Conservation (phyloP, 2,797 vertebrate species). For the Yasuhikotakia modesta region DNA sequence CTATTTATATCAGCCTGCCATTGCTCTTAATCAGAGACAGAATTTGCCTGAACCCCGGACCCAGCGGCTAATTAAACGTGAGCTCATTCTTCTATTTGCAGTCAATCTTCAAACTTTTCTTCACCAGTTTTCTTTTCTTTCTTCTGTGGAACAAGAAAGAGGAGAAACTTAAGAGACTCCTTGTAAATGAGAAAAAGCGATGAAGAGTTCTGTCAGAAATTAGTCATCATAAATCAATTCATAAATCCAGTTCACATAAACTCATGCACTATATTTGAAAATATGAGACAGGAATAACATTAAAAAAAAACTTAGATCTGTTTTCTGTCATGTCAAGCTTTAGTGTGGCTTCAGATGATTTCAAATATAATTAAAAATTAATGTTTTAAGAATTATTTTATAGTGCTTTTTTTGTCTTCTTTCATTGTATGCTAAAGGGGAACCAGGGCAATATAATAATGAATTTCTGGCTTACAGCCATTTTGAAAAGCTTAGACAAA, state of each 20-base stretch:
- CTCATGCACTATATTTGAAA: no score
- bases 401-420: background rate
- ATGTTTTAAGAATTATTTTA: background rate
- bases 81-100: slow-evolving; percentile 1
- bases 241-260: no score
- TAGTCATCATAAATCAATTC: no score
- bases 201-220: no score
- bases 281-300: no score
- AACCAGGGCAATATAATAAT: no score
- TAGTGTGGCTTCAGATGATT: background rate
- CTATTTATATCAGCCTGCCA: slow-evolving; percentile 41
- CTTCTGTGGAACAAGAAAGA: background rate
- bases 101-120: slow-evolving; percentile 17
- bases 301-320: background rate
- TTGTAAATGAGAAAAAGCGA: no score
- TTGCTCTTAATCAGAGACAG: slow-evolving; percentile 36
- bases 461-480: no score
- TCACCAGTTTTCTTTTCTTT: background rate
- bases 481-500: no score
- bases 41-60: slow-evolving; percentile 21
- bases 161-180: no score
- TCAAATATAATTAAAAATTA: background rate
- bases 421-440: no score
- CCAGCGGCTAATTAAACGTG: slow-evolving; percentile 49
- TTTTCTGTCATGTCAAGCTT: background rate